Conservation (phyloP, 2,888 invertebrate genomes). For the Brachylomia viminalis region DNA sequence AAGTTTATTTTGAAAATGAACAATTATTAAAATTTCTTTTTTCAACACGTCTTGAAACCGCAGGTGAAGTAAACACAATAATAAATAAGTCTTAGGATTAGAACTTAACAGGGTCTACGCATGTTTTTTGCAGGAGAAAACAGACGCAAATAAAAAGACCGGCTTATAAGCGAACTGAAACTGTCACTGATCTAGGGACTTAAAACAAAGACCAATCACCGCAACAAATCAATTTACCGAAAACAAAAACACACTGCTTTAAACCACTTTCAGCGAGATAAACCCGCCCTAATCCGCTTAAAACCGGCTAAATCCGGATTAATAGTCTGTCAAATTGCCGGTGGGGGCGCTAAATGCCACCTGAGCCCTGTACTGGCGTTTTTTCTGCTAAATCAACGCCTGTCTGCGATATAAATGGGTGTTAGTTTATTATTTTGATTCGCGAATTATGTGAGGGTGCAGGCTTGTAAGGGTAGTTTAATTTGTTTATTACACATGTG, state of each 20-base stretch:
- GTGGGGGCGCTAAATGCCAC: constrained; percentile 81
- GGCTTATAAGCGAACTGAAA: not conserved
- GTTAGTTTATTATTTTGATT: constrained; percentile 66
- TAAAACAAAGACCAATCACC: constrained; percentile 29
- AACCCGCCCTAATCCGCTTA: constrained; percentile 82
- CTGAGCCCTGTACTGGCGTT: constrained; percentile 77
- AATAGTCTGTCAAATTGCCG: constrained; percentile 89
- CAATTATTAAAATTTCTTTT: not conserved
- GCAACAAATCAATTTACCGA: constrained; percentile 53
- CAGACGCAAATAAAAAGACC: not conserved
- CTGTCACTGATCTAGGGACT: constrained; percentile 12
- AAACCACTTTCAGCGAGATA: constrained; percentile 81
- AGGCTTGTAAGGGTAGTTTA: constrained; percentile 37
- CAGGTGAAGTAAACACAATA: not conserved
- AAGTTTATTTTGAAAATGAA: not conserved
- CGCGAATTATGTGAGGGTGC: constrained; percentile 45
- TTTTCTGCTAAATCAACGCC: constrained; percentile 67
- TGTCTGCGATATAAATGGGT: constrained; percentile 61
- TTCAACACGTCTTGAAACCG: not conserved
- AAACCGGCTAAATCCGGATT: constrained; percentile 86
- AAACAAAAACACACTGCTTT: constrained; percentile 66
- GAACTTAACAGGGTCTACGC: not conserved
- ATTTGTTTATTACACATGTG: constrained; percentile 63
- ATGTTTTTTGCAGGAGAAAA: not conserved
- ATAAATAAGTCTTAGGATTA: not conserved